Evolutionary conservation across 2,888 invertebrate genomes (phyloP).

Genomic region (Phytoseiulus persimilis): DNA sequence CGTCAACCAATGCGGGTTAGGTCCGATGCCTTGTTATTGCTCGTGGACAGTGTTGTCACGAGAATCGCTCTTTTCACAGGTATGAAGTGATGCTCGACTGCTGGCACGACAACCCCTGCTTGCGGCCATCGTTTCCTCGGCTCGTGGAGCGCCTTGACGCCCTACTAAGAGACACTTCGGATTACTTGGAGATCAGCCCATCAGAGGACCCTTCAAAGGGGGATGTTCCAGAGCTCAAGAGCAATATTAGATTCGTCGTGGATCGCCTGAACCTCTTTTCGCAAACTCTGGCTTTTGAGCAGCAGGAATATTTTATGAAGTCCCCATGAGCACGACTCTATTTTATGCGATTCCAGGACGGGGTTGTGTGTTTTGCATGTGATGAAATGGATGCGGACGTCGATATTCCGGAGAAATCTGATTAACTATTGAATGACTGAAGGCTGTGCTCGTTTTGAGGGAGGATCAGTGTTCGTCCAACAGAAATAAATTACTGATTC

Average conservation of each 20-base stretch:
- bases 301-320: constrained; percentile 28
- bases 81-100: constrained; percentile 93
- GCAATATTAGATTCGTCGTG: background rate
- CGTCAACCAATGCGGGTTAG: no score
- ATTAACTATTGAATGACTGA: no score
- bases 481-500: no score
- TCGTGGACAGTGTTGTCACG: no score
- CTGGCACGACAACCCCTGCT: constrained; percentile 84
- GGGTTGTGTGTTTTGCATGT: no score
- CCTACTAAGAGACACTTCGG: constrained; percentile 56
- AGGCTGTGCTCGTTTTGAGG: no score
- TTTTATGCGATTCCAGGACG: no score
- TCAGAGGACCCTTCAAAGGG: background rate
- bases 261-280: background rate
- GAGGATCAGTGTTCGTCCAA: no score
- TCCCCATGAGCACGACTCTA: background rate
- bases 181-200: constrained; percentile 12
- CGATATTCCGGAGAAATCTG: no score
- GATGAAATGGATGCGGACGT: no score
- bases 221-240: background rate
- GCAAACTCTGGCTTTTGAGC: constrained; percentile 10
- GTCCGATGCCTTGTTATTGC: no score
- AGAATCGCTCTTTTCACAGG: constrained; percentile 51
- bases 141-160: constrained; percentile 81
- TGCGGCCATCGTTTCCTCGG: constrained; percentile 77